Evolutionary conservation across 2,888 invertebrate genomes (phyloP), one percentile per base, ranked within the genome.

Genomic region (Thelaira solivaga): DNA sequence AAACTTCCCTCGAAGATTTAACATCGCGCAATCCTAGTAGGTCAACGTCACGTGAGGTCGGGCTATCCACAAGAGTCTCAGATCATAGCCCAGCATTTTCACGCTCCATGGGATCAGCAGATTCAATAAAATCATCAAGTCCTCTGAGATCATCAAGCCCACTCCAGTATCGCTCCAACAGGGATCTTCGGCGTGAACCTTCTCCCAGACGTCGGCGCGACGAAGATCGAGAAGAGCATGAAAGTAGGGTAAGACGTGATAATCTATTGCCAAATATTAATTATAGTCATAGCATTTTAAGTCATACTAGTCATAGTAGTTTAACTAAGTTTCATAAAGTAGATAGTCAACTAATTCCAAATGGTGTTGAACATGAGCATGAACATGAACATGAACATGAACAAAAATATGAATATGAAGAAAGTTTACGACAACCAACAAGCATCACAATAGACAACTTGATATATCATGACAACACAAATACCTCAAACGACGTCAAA

Each of bases 291-390:
- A 87, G 86, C 82, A 84, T 84, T 81, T 81, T 84, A 84, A 85
- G 85, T 71, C 76, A 79, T 83, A 85, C 84, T 83, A 83, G 84
- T 83, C 82, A 82, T 86, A 86, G 84, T 86, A 86, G 87, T 86
- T 86, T 88, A 88, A 87, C 84, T 83, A 86, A 87, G 84, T 87
- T 86, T 86, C 85, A 87, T 84, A 86, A 87, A 87, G 88, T 88
- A 88, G 88, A 88, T 88, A 88, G 86, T 82, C 86, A 88, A 86
- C 86, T 88, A 86, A 86, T 86, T 84, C 83, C 65, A 65, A 78
- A 61, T 41, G 78, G 71, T 74, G 74, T 71, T 62, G 68, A 69
- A 59, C 51, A 59, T 62, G 65, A 75, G n/a, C n/a, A n/a, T n/a
- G n/a, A n/a, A n/a, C n/a, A 59, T n/a, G n/a, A n/a, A n/a, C n/a